These are phyloP conservation scores for Morbakka virulenta DNA, from an alignment of 30 jellyfish, hydroid and myxozoan genomes.

Conservation along the genomic window DNA sequence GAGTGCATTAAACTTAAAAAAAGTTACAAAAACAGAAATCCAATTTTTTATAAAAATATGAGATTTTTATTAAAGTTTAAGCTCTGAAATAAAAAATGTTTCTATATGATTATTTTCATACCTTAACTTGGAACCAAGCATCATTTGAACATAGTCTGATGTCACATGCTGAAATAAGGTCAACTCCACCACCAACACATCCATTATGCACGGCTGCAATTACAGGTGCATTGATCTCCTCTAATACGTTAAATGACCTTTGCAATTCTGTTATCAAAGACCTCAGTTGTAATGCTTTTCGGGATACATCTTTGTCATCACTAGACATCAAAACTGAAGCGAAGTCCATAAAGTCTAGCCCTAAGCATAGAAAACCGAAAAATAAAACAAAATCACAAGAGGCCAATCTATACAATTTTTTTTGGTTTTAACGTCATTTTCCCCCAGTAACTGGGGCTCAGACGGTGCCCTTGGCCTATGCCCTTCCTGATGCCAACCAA, in stretches of 20 bases:
- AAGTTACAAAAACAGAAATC: too few relatives aligned
- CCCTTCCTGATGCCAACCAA: too few relatives aligned
- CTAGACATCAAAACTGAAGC: slow-evolving; percentile 69
- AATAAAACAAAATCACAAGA: not conserved
- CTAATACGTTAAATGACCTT: slow-evolving; percentile 66
- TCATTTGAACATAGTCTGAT: slow-evolving; percentile 79
- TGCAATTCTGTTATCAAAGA: slow-evolving; percentile 61
- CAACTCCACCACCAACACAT: slow-evolving; percentile 96
- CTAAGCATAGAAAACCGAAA: slow-evolving; percentile 10
- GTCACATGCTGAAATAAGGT: slow-evolving; percentile 86
- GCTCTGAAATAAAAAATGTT: too few relatives aligned
- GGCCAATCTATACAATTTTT: slow-evolving; percentile 11
- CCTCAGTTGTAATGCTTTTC: slow-evolving; percentile 61
- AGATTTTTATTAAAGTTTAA: too few relatives aligned
- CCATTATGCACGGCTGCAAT: slow-evolving; percentile 92
- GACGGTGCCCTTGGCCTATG: too few relatives aligned
- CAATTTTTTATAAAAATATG: too few relatives aligned
- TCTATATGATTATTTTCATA: too few relatives aligned
- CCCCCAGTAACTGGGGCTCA: too few relatives aligned
- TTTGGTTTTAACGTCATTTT: too few relatives aligned
- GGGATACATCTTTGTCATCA: slow-evolving; percentile 63
- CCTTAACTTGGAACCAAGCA: slow-evolving; percentile 95
- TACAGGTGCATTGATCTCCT: slow-evolving; percentile 86
- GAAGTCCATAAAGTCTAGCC: slow-evolving; percentile 83
- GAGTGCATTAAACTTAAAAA: too few relatives aligned